Evolutionary conservation across 2,113 vertebrate genomes (phyloP).

Genomic region (Nothocercus julius): DNA sequence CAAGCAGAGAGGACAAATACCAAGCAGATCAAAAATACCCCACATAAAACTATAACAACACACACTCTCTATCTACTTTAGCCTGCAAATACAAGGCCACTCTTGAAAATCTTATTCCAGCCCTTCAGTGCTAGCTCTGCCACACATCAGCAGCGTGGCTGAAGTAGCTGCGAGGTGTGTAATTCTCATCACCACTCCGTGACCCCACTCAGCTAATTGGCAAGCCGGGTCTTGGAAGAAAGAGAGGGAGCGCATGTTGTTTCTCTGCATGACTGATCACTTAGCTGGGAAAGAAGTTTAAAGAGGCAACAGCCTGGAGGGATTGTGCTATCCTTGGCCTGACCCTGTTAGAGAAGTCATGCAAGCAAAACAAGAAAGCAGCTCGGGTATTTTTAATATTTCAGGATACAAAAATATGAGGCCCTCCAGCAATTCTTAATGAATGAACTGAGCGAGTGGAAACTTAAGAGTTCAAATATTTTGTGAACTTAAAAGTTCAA

Average conservation of each 20-base stretch:
- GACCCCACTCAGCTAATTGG: constrained; percentile 21
- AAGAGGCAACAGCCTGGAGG: constrained; percentile 45
- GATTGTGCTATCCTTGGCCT: constrained; percentile 29
- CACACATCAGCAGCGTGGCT: not conserved
- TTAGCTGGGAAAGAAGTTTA: constrained; percentile 62
- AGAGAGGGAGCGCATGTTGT: not conserved
- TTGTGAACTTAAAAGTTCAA: not conserved
- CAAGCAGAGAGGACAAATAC: not conserved
- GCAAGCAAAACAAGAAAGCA: constrained; percentile 45
- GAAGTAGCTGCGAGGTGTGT: not conserved
- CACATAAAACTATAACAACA: not conserved
- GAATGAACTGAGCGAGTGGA: not conserved
- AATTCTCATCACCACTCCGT: not conserved
- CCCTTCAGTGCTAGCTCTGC: not conserved
- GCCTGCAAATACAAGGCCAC: not conserved
- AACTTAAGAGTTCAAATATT: not conserved
- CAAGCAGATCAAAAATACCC: not conserved
- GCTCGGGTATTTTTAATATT: not conserved
- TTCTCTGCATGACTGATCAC: constrained; percentile 64
- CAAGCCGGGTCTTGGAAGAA: constrained; percentile 48
- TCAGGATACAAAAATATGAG: not conserved
- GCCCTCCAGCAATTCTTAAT: not conserved
- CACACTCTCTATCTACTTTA: not conserved
- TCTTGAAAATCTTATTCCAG: not conserved
- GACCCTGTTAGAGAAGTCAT: constrained; percentile 48